Evolutionary conservation across 2,888 invertebrate species (phyloP).

Genomic region (Adelphocoris suturalis): DNA sequence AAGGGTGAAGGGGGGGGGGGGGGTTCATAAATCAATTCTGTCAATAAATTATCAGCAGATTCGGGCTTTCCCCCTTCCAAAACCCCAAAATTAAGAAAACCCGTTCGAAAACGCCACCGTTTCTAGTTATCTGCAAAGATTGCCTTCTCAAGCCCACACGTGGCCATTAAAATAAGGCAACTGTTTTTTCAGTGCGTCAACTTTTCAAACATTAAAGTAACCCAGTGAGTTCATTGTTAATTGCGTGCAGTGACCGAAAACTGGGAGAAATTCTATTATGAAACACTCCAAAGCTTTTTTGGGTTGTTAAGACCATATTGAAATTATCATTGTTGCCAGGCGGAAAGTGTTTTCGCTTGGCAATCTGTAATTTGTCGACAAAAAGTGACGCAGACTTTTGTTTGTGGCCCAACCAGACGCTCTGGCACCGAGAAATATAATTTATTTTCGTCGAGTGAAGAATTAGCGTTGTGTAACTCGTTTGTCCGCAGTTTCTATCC

Average conservation of each 20-base stretch:
- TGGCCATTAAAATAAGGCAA: too few relatives aligned
- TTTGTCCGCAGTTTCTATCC: background rate
- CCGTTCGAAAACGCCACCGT: too few relatives aligned
- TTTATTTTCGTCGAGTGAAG: background rate
- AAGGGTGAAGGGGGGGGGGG: too few relatives aligned
- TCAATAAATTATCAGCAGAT: too few relatives aligned
- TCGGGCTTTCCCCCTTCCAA: too few relatives aligned
- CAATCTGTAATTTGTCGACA: too few relatives aligned
- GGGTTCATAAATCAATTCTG: too few relatives aligned
- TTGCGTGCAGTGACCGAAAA: constrained; percentile 9
- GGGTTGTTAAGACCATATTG: background rate
- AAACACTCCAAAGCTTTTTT: background rate
- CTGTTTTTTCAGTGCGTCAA: too few relatives aligned
- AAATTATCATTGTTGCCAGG: background rate
- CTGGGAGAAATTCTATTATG: background rate
- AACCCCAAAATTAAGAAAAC: too few relatives aligned
- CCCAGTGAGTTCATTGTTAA: background rate
- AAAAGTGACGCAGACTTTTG: background rate
- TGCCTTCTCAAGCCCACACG: too few relatives aligned
- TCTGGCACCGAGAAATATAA: constrained; percentile 18
- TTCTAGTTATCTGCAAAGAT: too few relatives aligned
- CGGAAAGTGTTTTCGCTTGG: background rate
- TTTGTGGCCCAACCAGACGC: constrained; percentile 8
- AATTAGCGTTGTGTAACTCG: constrained; percentile 1
- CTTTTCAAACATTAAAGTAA: background rate